phyloP scores from a whole-genome alignment of 2,797 vertebrate genomes.

The Sciurus vulgaris region DNA sequence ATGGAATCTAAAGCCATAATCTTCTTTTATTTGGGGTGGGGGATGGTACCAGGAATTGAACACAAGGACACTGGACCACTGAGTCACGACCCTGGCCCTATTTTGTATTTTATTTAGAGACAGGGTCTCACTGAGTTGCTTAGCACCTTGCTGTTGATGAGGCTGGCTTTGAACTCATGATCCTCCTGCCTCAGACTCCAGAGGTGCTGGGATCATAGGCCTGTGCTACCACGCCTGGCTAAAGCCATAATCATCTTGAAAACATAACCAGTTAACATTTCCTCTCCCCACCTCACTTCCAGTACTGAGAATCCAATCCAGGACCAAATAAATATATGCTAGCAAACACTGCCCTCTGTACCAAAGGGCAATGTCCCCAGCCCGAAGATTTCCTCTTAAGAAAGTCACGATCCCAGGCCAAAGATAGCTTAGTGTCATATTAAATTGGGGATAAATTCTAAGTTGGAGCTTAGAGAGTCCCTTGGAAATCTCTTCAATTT shows the following conservation, averaged over 20 bases:
- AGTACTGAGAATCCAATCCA: neutral
- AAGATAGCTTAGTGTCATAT: constrained; percentile 5
- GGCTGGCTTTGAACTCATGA: too few species aligned
- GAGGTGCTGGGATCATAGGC: too few species aligned
- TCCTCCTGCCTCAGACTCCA: too few species aligned
- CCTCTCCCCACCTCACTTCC: too few species aligned
- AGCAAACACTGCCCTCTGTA: neutral
- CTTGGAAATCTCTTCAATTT: constrained; percentile 21
- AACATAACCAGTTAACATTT: constrained; percentile 11
- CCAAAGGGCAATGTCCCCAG: neutral
- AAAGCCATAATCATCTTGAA: constrained; percentile 6
- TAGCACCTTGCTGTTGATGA: too few species aligned
- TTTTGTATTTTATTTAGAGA: too few species aligned
- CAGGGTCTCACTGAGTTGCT: too few species aligned
- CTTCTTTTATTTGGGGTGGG: neutral
- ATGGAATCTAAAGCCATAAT: constrained; percentile 7
- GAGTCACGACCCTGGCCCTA: too few species aligned
- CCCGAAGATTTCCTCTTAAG: neutral
- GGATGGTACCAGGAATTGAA: too few species aligned
- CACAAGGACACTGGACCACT: too few species aligned
- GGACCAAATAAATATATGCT: neutral
- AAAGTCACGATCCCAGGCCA: constrained; percentile 18
- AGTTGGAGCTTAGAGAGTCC: constrained; percentile 30
- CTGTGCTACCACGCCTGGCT: neutral
- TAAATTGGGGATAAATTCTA: constrained; percentile 37